Evolutionary conservation across 2,797 vertebrate species (phyloP).

Genomic region (Schizopygopsis malacanthus): DNA sequence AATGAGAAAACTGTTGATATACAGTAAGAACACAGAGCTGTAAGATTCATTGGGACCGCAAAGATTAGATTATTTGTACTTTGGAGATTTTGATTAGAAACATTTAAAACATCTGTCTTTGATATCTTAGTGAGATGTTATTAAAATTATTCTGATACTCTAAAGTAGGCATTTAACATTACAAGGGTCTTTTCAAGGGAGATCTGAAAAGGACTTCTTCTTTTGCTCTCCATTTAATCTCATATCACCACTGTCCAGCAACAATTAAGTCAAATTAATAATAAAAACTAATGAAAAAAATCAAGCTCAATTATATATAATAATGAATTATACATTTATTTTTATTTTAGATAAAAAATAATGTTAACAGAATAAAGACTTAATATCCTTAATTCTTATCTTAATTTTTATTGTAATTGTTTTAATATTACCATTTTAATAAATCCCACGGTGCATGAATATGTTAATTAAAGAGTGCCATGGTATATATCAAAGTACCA

Average conservation of each 20-base stretch:
- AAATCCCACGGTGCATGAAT: not conserved
- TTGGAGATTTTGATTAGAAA: not conserved
- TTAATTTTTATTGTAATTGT: not conserved
- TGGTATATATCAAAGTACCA: too few relatives aligned
- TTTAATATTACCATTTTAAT: not conserved
- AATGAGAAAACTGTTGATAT: not conserved
- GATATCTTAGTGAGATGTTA: not conserved
- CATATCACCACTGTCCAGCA: not conserved
- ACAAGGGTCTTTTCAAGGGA: not conserved
- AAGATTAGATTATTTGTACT: not conserved
- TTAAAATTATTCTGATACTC: not conserved
- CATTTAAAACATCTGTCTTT: not conserved
- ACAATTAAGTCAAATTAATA: not conserved
- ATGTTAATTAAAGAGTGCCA: not conserved
- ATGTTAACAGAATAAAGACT: not conserved
- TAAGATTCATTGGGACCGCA: not conserved
- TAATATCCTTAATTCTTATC: not conserved
- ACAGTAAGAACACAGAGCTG: not conserved
- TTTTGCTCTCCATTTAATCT: not conserved
- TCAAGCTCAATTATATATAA: too few relatives aligned
- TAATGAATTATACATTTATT: too few relatives aligned
- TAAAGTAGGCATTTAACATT: not conserved
- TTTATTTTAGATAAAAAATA: not conserved
- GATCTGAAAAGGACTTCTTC: not conserved
- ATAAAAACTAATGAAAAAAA: too few relatives aligned